A percentile compares a stretch with the other conserved stretches of the same genome.
Evolutionary conservation across 2,888 invertebrate species (phyloP).

Genomic region (Meliscaeva auricollis): DNA sequence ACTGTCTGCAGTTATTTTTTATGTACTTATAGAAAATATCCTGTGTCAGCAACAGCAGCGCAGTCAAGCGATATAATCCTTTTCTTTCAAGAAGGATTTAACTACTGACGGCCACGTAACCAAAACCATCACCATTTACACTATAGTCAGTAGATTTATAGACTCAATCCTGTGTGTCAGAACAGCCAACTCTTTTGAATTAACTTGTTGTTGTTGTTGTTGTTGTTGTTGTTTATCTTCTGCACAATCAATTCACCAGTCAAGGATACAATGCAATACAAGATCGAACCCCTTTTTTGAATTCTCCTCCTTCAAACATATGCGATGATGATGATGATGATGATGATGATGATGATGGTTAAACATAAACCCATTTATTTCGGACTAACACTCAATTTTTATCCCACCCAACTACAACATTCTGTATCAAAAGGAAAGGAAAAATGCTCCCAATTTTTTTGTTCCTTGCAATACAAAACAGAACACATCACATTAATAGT

Average conservation of each 20-base stretch:
- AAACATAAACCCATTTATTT: slow-evolving; percentile 81
- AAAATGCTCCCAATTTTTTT: slow-evolving; percentile 53
- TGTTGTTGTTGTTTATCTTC: neutral
- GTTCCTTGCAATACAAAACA: neutral
- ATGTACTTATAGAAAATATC: slow-evolving; percentile 37
- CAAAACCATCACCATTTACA: slow-evolving; percentile 23
- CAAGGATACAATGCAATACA: slow-evolving; percentile 17
- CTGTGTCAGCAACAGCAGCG: slow-evolving; percentile 49
- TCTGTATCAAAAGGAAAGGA: slow-evolving; percentile 5
- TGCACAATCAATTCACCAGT: slow-evolving; percentile 45
- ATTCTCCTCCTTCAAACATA: slow-evolving; percentile 60
- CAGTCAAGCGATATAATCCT: slow-evolving; percentile 64
- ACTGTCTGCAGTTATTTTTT: neutral
- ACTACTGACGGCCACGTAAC: slow-evolving; percentile 32
- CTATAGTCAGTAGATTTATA: neutral
- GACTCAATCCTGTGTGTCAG: neutral
- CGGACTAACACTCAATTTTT: slow-evolving; percentile 81
- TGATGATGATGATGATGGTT: slow-evolving; percentile 60
- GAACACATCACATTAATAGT: slow-evolving; percentile 39
- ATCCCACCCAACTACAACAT: slow-evolving; percentile 27
- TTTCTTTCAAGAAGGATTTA: slow-evolving; percentile 40
- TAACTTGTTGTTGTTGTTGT: slow-evolving; percentile 40
- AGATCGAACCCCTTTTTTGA: slow-evolving; percentile 40
- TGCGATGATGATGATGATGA: slow-evolving; percentile 58
- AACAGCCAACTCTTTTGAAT: slow-evolving; percentile 54